Percentiles rank a stretch among this genome's conserved stretches.
Evolutionary conservation across 2,888 invertebrate species (phyloP).

Genomic region (Eristalis arbustorum): DNA sequence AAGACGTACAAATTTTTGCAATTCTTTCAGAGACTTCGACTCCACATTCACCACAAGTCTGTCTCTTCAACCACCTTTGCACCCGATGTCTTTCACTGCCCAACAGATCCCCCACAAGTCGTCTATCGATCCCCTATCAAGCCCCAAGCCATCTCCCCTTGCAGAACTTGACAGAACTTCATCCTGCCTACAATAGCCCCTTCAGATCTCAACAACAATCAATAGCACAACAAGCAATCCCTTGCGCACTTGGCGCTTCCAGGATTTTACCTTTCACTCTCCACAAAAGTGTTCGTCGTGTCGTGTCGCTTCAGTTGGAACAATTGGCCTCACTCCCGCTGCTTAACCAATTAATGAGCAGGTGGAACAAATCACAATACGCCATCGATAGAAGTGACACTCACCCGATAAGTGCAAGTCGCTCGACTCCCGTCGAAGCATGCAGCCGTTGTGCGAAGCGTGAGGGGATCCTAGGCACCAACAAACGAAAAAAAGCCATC

Average conservation of each 20-base stretch:
- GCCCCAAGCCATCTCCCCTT: too few relatives aligned
- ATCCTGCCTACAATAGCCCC: too few relatives aligned
- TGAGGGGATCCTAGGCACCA: background rate
- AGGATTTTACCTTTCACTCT: background rate
- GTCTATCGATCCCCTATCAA: too few relatives aligned
- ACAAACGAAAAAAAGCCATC: constrained; percentile 11
- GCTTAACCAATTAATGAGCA: constrained; percentile 70
- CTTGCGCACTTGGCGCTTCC: background rate
- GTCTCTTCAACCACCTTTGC: too few relatives aligned
- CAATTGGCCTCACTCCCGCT: constrained; percentile 37
- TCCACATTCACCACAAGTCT: too few relatives aligned
- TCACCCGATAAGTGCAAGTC: constrained; percentile 41
- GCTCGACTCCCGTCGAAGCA: background rate
- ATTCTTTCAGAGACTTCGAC: too few relatives aligned
- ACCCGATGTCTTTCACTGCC: too few relatives aligned
- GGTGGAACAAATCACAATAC: constrained; percentile 69
- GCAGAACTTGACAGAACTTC: too few relatives aligned
- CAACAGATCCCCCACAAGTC: too few relatives aligned
- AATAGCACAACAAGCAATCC: too few relatives aligned
- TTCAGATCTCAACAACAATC: too few relatives aligned
- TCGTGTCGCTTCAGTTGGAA: background rate
- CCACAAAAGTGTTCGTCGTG: background rate
- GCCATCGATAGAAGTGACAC: constrained; percentile 61
- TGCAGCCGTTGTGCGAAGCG: background rate
- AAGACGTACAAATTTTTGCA: too few relatives aligned